A percentile compares a stretch with the other conserved stretches of the same genome.
Evolutionary conservation across 2,113 vertebrate species (phyloP).

Genomic region (Datnioides undecimradiatus): DNA sequence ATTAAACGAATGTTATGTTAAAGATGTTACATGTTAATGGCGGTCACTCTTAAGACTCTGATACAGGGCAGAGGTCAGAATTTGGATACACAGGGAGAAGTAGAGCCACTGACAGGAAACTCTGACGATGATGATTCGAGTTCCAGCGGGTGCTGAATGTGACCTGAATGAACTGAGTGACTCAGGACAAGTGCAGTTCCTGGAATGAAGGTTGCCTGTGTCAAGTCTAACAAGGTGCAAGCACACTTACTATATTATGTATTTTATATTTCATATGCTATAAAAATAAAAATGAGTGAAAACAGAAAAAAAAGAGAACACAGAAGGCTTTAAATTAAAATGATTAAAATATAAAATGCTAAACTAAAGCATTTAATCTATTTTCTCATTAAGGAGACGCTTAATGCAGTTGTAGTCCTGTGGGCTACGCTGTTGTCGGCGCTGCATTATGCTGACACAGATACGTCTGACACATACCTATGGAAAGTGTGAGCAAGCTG

Average conservation of each 20-base stretch:
- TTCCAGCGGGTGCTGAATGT: constrained; percentile 14
- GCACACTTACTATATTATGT: background rate
- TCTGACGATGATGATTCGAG: constrained; percentile 11
- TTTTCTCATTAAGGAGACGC: background rate
- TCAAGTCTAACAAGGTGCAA: constrained; percentile 9
- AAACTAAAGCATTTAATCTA: too few species aligned
- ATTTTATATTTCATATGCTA: background rate
- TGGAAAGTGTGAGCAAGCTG: constrained; percentile 67
- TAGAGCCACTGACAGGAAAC: background rate
- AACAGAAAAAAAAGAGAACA: background rate
- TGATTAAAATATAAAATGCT: too few species aligned
- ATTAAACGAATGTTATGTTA: background rate
- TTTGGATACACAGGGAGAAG: background rate
- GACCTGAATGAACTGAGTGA: background rate
- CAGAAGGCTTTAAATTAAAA: too few species aligned
- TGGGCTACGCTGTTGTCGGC: background rate
- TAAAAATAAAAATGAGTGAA: background rate
- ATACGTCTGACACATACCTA: constrained; percentile 57
- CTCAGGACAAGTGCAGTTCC: background rate
- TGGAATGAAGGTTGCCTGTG: constrained; percentile 2
- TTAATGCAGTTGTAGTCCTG: background rate
- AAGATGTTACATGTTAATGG: background rate
- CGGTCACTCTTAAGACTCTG: background rate
- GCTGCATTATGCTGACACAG: constrained; percentile 9
- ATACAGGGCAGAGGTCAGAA: background rate